Evolutionary conservation across 2,888 invertebrate species (phyloP).

Genomic region (Rotaria magnacalcarata): DNA sequence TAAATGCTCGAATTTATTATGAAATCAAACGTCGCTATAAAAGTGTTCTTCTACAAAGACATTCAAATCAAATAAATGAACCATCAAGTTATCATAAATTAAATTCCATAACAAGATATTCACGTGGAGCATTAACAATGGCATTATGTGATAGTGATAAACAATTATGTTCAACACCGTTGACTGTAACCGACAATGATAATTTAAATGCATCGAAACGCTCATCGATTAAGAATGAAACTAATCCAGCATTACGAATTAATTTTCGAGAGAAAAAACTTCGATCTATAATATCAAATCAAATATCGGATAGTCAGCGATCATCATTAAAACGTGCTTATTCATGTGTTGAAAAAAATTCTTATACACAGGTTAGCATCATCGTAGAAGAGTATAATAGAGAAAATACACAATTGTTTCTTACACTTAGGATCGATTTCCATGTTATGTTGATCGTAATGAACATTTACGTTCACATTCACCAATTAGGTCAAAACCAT

Average conservation of each 20-base stretch:
- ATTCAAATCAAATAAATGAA: background rate
- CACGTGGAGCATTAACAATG: background rate
- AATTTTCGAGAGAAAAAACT: background rate
- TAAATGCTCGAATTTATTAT: conserved; percentile 61
- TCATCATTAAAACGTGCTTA: background rate
- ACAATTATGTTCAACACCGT: background rate
- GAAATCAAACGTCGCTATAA: conserved; percentile 61
- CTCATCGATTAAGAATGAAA: background rate
- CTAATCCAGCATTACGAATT: background rate
- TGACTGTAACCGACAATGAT: background rate
- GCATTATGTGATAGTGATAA: conserved; percentile 7
- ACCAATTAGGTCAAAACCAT: background rate
- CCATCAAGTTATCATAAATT: background rate
- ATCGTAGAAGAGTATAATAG: no score
- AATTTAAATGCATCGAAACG: background rate
- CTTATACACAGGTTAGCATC: background rate
- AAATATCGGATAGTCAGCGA: background rate
- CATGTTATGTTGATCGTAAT: background rate
- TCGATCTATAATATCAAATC: background rate
- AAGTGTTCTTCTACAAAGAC: conserved; percentile 1
- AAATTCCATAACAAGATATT: background rate
- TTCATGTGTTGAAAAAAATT: background rate
- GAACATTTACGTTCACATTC: background rate
- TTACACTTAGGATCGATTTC: background rate
- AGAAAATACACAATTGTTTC: background rate